These are phyloP conservation scores for Varroa destructor DNA, from an alignment of 1,140 invertebrate genomes.

Conservation along the genomic window DNA sequence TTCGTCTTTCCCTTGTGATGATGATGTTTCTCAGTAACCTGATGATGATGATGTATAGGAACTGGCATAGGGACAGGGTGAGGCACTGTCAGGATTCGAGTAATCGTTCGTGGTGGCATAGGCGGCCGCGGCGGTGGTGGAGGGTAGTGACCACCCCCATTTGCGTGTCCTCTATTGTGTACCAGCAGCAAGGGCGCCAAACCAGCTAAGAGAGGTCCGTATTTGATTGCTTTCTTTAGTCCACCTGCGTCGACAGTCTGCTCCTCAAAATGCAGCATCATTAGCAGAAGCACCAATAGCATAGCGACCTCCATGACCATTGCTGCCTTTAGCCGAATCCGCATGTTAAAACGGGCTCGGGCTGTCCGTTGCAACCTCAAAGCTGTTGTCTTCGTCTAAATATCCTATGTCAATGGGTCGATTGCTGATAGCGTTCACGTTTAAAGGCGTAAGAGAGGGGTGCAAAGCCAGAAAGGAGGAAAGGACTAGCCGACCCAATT, in stretches of 20 bases:
- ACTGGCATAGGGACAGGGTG: slow-evolving; percentile 19
- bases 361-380: too few relatives aligned
- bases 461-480: too few relatives aligned
- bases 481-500: too few relatives aligned
- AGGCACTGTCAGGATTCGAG: slow-evolving; percentile 6
- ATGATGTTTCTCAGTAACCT: slow-evolving; percentile 18
- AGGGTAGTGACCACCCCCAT: not conserved
- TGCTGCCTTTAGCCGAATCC: too few relatives aligned
- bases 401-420: too few relatives aligned
- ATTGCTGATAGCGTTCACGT: too few relatives aligned
- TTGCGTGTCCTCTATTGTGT: not conserved
- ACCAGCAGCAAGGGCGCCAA: slow-evolving; percentile 12
- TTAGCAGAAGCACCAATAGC: too few relatives aligned
- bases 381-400: too few relatives aligned
- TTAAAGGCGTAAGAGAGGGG: too few relatives aligned
- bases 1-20: slow-evolving; percentile 27
- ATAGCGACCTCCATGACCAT: too few relatives aligned
- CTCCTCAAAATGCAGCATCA: too few relatives aligned
- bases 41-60: slow-evolving; percentile 24
- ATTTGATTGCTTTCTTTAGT: slow-evolving; percentile 18
- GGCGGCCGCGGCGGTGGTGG: not conserved
- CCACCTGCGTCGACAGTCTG: not conserved
- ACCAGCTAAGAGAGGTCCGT: slow-evolving; percentile 11
- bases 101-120: not conserved
- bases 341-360: too few relatives aligned